phyloP scores from a whole-genome alignment of 2,113 vertebrate genomes.

The Neofelis nebulosa region DNA sequence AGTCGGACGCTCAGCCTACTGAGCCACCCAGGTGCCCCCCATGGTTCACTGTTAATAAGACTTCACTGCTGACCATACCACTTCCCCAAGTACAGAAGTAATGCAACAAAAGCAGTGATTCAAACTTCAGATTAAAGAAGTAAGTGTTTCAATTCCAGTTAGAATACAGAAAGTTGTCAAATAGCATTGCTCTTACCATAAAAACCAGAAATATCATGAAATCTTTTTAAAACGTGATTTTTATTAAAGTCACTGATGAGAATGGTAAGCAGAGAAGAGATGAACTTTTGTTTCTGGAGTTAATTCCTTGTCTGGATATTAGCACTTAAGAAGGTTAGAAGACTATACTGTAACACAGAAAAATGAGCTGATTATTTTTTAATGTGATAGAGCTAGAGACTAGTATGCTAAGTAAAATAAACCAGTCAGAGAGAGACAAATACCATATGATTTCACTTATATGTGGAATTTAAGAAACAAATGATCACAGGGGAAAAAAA shows the following conservation, averaged over 20 bases:
- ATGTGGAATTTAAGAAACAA: not conserved
- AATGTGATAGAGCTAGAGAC: not conserved
- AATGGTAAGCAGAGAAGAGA: not conserved
- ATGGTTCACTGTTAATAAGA: not conserved
- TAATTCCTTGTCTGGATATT: not conserved
- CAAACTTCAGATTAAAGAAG: not conserved
- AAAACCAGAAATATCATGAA: not conserved
- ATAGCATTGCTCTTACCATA: not conserved
- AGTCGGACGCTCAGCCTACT: too few relatives aligned
- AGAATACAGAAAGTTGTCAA: not conserved
- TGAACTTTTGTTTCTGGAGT: not conserved
- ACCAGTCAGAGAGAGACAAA: not conserved
- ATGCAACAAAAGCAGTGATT: not conserved
- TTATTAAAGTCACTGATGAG: not conserved
- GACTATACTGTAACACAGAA: not conserved
- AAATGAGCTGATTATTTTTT: not conserved
- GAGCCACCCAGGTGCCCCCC: too few relatives aligned
- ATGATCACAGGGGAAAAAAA: not conserved
- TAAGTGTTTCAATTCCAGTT: not conserved
- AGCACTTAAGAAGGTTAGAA: not conserved
- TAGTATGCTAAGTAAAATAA: not conserved
- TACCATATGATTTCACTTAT: not conserved
- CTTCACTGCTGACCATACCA: not conserved
- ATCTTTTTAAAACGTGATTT: not conserved
- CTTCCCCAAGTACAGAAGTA: not conserved